Conservation (phyloP, 2,888 invertebrate species). For the Drosophila prostipennis region DNA sequence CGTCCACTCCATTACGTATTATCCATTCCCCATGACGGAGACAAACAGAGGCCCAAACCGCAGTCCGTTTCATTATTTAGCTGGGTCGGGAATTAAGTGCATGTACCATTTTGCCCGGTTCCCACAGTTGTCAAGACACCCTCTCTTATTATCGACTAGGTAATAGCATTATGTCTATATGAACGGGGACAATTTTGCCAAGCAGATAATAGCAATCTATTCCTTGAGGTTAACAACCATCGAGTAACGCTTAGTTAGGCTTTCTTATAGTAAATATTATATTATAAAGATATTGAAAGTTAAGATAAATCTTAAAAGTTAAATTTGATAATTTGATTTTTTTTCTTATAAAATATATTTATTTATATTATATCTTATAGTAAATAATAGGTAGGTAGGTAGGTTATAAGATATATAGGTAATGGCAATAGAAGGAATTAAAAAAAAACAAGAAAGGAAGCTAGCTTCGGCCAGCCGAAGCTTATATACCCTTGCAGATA, state of each 20-base stretch:
- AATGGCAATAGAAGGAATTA: too few relatives aligned
- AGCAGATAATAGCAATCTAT: not conserved
- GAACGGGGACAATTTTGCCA: not conserved
- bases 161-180: conserved; percentile 14
- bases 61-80: conserved; percentile 20
- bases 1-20: conserved; percentile 1
- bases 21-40: conserved; percentile 28
- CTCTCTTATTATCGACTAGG: conserved; percentile 4
- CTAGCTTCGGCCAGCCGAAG: too few relatives aligned
- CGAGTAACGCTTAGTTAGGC: not conserved
- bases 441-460: too few relatives aligned
- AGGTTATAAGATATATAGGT: too few relatives aligned
- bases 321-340: too few relatives aligned
- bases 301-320: too few relatives aligned
- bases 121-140: conserved; percentile 37
- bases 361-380: too few relatives aligned
- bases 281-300: too few relatives aligned
- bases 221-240: not conserved
- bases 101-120: conserved; percentile 33
- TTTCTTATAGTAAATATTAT: too few relatives aligned
- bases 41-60: conserved; percentile 11
- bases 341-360: not conserved
- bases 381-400: too few relatives aligned
- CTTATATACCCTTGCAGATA: too few relatives aligned
- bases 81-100: conserved; percentile 8